Conservation (phyloP, 2,888 invertebrate species). For the Rapana venosa region DNA sequence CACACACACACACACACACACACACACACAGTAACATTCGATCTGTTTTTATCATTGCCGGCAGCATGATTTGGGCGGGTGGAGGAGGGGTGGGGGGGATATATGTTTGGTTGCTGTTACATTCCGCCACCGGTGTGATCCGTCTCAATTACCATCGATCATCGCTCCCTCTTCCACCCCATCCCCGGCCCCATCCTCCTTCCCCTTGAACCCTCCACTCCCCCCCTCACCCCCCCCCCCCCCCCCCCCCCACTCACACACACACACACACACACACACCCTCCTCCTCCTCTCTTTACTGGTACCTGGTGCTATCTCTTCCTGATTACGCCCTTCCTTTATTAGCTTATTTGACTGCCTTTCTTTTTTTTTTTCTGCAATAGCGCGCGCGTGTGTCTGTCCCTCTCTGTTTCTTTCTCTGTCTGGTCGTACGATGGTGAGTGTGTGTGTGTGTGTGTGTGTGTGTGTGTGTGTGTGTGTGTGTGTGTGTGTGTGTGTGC, state of each 20-base stretch:
- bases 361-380: too few species aligned
- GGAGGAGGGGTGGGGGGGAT: neutral
- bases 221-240: too few species aligned
- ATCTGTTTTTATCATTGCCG: neutral
- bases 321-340: neutral
- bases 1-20: neutral
- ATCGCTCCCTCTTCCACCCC: neutral
- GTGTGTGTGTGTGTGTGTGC: too few species aligned
- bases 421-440: neutral
- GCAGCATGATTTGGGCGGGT: neutral
- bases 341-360: too few species aligned
- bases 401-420: too few species aligned
- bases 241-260: too few species aligned
- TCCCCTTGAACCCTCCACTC: too few species aligned
- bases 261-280: too few species aligned
- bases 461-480: neutral
- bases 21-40: neutral
- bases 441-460: neutral
- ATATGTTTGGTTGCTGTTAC: neutral
- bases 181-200: too few species aligned
- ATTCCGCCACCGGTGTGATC: neutral
- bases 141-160: neutral
- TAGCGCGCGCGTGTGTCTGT: too few species aligned
- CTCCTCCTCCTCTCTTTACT: too few species aligned
- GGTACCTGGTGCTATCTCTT: too few species aligned